Conservation (phyloP, 2,888 invertebrate species). For the Polyploca ridens region DNA sequence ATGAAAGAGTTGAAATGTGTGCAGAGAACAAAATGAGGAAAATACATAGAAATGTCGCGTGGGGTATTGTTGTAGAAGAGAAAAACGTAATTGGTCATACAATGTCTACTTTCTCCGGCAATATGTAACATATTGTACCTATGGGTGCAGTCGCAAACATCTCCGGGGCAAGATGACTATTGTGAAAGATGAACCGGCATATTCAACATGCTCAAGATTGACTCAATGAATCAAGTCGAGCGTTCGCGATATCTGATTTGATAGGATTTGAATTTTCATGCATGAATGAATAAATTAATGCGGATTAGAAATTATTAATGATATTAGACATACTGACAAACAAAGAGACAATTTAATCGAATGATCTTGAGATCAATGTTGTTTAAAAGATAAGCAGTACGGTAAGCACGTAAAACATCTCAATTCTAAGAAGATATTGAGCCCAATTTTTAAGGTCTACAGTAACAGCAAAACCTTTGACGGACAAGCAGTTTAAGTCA, state of each 20-base stretch:
- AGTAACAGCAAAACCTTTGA: conserved; percentile 24
- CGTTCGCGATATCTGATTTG: conserved; percentile 10
- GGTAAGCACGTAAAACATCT: background rate
- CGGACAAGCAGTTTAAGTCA: conserved; percentile 17
- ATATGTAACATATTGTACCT: conserved; percentile 24
- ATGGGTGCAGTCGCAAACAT: conserved; percentile 33
- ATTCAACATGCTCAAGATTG: conserved; percentile 18
- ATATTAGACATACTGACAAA: background rate
- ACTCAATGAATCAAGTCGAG: conserved; percentile 1
- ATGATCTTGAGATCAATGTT: background rate
- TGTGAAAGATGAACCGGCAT: conserved; percentile 21
- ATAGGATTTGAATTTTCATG: conserved; percentile 4
- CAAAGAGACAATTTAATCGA: background rate
- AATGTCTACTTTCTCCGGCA: conserved; percentile 61
- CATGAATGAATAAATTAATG: conserved; percentile 9
- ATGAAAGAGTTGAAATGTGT: background rate
- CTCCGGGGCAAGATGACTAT: conserved; percentile 26
- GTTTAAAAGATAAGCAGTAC: background rate
- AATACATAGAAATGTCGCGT: conserved; percentile 38
- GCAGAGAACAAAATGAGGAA: background rate
- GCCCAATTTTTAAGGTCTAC: conserved; percentile 5
- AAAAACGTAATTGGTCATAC: conserved; percentile 62
- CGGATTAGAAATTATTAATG: background rate
- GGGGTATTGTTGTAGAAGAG: conserved; percentile 35
- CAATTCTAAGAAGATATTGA: background rate